Conservation (phyloP, 2,888 invertebrate genomes). For the Scaptomyza flava region DNA sequence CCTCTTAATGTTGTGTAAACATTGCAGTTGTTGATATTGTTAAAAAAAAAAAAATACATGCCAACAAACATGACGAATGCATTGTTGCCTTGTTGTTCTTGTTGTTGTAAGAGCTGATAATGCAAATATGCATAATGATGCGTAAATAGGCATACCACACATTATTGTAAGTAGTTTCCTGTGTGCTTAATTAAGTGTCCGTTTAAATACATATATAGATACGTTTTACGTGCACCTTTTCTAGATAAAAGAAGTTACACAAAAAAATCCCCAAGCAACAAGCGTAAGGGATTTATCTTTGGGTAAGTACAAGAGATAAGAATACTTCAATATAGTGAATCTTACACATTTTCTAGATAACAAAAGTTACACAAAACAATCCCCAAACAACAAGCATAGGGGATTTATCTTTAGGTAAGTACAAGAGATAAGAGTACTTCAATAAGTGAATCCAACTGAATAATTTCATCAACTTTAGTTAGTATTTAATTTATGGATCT, state of each 20-base stretch:
- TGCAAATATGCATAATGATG: slow-evolving; percentile 64
- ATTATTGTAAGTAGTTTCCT: slow-evolving; percentile 46
- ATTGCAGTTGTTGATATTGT: slow-evolving; percentile 17
- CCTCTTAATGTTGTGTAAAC: slow-evolving; percentile 23
- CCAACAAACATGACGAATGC: slow-evolving; percentile 50
- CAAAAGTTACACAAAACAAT: background rate
- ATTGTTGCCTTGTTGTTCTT: slow-evolving; percentile 23
- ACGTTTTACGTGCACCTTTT: background rate
- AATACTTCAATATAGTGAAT: background rate
- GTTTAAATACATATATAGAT: slow-evolving; percentile 4
- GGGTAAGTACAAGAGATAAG: slow-evolving; percentile 14
- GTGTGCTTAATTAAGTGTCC: slow-evolving; percentile 19
- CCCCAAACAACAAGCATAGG: background rate
- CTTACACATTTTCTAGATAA: background rate
- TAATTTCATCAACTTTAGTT: slow-evolving; percentile 46
- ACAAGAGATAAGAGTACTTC: slow-evolving; percentile 4
- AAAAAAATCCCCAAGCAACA: background rate
- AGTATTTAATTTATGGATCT: slow-evolving; percentile 64
- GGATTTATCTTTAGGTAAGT: slow-evolving; percentile 12
- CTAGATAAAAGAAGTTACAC: slow-evolving; percentile 3
- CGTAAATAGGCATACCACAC: slow-evolving; percentile 34
- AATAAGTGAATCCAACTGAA: background rate
- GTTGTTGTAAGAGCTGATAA: slow-evolving; percentile 54
- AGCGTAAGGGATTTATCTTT: slow-evolving; percentile 1
- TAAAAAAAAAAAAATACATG: slow-evolving; percentile 1